A percentile compares a stretch with the other conserved stretches of the same genome.
These are phyloP conservation scores for Apostichopus japonicus DNA, from an alignment of 35 echinoderm and acorn worm genomes.

Conservation along the genomic window DNA sequence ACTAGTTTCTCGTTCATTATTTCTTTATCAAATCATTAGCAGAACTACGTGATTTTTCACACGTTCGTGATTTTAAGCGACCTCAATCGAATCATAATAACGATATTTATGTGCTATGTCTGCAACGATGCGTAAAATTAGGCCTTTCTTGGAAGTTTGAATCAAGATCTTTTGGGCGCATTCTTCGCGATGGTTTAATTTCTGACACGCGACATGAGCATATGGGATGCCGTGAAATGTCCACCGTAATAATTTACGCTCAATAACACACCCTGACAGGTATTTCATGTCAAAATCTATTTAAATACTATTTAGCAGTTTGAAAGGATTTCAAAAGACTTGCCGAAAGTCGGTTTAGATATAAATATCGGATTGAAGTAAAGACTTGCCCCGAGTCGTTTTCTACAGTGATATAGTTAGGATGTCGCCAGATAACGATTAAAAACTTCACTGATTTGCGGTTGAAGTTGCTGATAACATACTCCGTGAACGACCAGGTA, in stretches of 20 bases:
- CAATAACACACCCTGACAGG: slow-evolving; percentile 41
- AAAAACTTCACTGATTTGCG: no score
- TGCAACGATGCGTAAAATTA: slow-evolving; percentile 27
- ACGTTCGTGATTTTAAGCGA: slow-evolving; percentile 11
- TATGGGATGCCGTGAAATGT: slow-evolving; percentile 41
- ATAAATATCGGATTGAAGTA: neutral
- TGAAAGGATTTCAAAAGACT: neutral
- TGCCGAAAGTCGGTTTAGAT: neutral
- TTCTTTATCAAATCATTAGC: neutral
- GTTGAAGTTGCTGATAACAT: no score
- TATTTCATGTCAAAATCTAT: slow-evolving; percentile 26
- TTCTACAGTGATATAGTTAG: neutral
- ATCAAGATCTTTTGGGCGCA: neutral
- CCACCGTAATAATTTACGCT: slow-evolving; percentile 37
- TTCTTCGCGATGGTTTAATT: slow-evolving; percentile 28
- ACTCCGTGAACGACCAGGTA: no score
- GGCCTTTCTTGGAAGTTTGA: slow-evolving; percentile 25
- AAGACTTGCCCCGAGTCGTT: neutral
- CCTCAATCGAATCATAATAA: neutral
- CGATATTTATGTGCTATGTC: neutral
- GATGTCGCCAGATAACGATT: no score
- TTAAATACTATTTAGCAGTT: slow-evolving; percentile 24
- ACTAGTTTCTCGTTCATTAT: neutral
- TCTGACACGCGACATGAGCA: slow-evolving; percentile 39
- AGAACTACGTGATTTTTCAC: slow-evolving; percentile 2